Conservation (phyloP, 2,888 invertebrate genomes). For the Drosophila ezoana region DNA sequence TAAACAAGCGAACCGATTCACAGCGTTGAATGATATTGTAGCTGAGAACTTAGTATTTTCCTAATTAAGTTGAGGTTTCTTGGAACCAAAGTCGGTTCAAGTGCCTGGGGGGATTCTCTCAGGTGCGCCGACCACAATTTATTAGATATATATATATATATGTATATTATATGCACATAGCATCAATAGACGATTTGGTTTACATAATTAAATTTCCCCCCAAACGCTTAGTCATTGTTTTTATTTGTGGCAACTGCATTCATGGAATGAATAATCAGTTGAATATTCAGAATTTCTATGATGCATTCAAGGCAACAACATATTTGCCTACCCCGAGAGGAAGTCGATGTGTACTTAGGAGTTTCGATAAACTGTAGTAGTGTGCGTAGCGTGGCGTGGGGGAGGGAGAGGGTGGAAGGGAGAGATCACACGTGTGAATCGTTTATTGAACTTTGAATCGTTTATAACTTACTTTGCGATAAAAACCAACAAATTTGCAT, state of each 20-base stretch:
- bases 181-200: constrained; percentile 24
- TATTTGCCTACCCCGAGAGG: constrained; percentile 12
- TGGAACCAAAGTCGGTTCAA: constrained; percentile 23
- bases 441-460: constrained; percentile 23
- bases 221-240: constrained; percentile 34
- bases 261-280: constrained; percentile 43
- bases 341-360: constrained; percentile 8
- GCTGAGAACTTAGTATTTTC: background rate
- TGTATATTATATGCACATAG: background rate
- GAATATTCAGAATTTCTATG: constrained; percentile 4
- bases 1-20: constrained; percentile 41
- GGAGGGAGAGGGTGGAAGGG: background rate
- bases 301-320: background rate
- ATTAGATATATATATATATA: background rate
- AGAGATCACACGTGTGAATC: constrained; percentile 1
- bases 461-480: background rate
- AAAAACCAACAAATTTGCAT: background rate
- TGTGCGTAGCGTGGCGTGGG: background rate
- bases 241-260: constrained; percentile 30
- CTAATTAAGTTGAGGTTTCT: constrained; percentile 17
- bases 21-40: constrained; percentile 1
- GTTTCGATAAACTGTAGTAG: background rate
- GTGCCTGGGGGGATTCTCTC: constrained; percentile 15
- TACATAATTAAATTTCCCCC: constrained; percentile 10
- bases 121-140: background rate